Base-by-base conservation (phyloP, 2,888 invertebrate genomes). In the Eilema sororculum region DNA sequence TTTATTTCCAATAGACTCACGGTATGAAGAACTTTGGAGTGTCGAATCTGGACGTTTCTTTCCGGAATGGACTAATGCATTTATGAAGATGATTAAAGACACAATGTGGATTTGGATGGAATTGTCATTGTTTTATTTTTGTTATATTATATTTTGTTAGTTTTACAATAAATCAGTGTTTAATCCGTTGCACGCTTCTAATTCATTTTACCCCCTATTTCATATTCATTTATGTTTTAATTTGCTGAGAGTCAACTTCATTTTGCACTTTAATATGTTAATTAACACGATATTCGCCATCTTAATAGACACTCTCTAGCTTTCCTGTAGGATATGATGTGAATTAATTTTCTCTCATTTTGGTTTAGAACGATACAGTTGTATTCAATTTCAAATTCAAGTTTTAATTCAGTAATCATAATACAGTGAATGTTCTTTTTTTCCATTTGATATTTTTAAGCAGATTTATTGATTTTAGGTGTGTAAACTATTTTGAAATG, bases 1-100 rank as follows among this genome's bases (percentile, higher is more conserved):
- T 93, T 90, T 90, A 84, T 92, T 91, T 87, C 75, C 90, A 92
- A 86, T 93, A 95, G 95, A 94, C 95, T 95, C 88, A 95, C 95
- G 74, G 93, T 95, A 78, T 95, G 95, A 95, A 93, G 94, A 90
- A 76, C 85, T 82, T 85, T 79, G 88, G 68, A 74, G 85, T 86
- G 80, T 84, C 75, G 77, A 83, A 81, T 85, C 82, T 89, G 88
- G 85, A 82, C 74, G 81, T 83, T 83, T 82, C 84, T 82, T 81
- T 84, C 86, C 80, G 82, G 85, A 86, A 83, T 78, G 86, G 87
- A 87, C 84, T 87, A 83, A 84, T 92, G 91, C 91, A 93, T 93
- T 93, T 92, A 92, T 73, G 93, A 93, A 93, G 91, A 93, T 75
- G 37, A 68, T 74, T 68, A 79, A 82, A 84, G 70, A 58, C 80